A percentile compares a stretch with the other conserved stretches of the same genome.
Evolutionary conservation across 2,888 invertebrate species (phyloP).

Genomic region (Stenotaenia linearis): DNA sequence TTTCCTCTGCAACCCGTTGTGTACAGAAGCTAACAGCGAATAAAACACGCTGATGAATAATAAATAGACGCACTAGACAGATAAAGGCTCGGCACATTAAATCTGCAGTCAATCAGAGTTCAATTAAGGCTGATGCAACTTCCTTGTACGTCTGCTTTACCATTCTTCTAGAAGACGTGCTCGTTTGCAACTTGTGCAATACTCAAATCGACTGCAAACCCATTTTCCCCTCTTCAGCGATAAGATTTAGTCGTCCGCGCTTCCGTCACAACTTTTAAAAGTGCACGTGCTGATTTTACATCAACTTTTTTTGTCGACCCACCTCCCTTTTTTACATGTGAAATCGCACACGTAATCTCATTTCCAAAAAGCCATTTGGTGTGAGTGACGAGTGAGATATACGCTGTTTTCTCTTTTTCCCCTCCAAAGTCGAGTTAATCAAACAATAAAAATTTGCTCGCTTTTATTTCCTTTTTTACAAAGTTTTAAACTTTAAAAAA

Average conservation of each 20-base stretch:
- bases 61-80: not conserved
- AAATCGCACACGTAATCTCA: not conserved
- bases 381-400: not conserved
- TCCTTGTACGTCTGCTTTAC: conserved; percentile 21
- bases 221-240: not conserved
- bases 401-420: not conserved
- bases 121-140: conserved; percentile 32
- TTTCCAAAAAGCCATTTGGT: not conserved
- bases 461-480: not conserved
- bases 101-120: conserved; percentile 16
- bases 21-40: not conserved
- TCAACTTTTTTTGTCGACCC: not conserved
- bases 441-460: not conserved
- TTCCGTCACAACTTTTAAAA: not conserved
- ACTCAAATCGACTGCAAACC: not conserved
- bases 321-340: not conserved
- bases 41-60: not conserved
- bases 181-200: not conserved
- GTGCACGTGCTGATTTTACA: not conserved
- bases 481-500: no score
- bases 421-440: not conserved
- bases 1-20: not conserved
- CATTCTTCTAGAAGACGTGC: not conserved
- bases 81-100: not conserved
- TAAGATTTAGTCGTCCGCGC: not conserved